Base-by-base conservation (phyloP, 2,113 vertebrate genomes). In the Halcyon malimbica region DNA sequence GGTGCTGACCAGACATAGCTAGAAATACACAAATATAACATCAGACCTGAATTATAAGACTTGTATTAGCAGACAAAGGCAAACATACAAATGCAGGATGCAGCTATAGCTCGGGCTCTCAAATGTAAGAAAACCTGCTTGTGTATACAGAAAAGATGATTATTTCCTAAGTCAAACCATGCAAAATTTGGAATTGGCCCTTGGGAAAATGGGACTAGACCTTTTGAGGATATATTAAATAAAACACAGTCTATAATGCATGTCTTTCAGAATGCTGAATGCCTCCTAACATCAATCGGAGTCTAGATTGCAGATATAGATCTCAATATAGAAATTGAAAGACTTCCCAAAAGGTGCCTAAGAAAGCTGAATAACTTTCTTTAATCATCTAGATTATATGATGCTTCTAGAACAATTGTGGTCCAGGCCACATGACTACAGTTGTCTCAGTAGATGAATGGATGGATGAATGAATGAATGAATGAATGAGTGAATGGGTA, bases 391-490 rank as follows among this genome's bases (percentile, higher is more conserved):
- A 57, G 48, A 71, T 91, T 88, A n/a, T 56, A 70, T 5, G 2
- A 35, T 83, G 28, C 31, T 29, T 10, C 16, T 83, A 90, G 63
- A 93, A 78, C 35, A 87, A 91, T 37, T 37, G 50, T 0, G 9
- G 71, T 81, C 29, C 65, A 91, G 74, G 50, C 57, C 95, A 92
- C 93, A 94, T 85, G 57, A 92, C 77, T 79, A 10, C 64, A 92
- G 85, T 51, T 9, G 0, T 57, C 44, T 82, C 44, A 67, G 81
- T 13, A 48, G 37, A 86, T 91, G 87, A 96, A 97, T 77, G 89
- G 75, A 51, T 81, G 65, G 54, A 74, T 93, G 94, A 88, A 81
- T 94, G 87, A 54, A 74, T 93, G 94, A 88, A 81, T 94, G 87
- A 54, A 54, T 54, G 87, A 54, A 54, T 54, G 53, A 54, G 46